Base-by-base conservation (phyloP, 2,888 invertebrate species). In the Aphodius sticticus region DNA sequence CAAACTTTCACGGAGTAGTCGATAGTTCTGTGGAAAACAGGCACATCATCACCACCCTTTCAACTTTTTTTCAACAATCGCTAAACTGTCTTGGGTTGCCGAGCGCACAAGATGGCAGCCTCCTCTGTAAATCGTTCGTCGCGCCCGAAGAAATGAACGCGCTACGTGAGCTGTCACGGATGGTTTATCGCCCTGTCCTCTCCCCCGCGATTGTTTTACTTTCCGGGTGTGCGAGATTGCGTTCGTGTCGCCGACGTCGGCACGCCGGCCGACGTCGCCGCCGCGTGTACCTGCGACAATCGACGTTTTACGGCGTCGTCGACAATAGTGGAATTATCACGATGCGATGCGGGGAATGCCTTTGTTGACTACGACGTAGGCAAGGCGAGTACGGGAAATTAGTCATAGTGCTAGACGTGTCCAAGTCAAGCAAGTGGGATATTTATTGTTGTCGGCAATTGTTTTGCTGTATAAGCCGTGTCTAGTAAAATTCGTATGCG, bases 131-230 rank as follows among this genome's bases (percentile, higher is more conserved):
- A 53, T 53, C 53, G 53, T 53, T 53, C 53, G 53, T 53, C 53
- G 53, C 53, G 6, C 53, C 12, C 9, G 53, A 53, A 53, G 53
- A 53, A 53, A 0, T 53, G 6, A 53, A 53, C 53, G 53, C 53
- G 53, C 53, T 53, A 53, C 53, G 53, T 53, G 53, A 53, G 53
- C 53, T 53, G 53, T 53, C 53, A 53, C 53, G 53, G 53, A 53
- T 53, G 53, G 9, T 53, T 53, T 53, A 53, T 53, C 53, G 53
- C 53, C 53, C 9, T 53, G 7, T 7, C 9, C 53, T 12, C 7
- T 9, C 53, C 53, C 53, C 12, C 53, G 53, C 53, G 53, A 53
- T 53, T 53, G 53, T 53, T 53, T 53, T 53, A 53, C 53, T 53
- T 53, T 53, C 53, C 53, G 7, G 53, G 12, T 53, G 53, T 53